Percentiles rank a stretch among this genome's conserved stretches.
Conservation (phyloP, 1,140 invertebrate species). For the Panagrolaimus sp. region DNA sequence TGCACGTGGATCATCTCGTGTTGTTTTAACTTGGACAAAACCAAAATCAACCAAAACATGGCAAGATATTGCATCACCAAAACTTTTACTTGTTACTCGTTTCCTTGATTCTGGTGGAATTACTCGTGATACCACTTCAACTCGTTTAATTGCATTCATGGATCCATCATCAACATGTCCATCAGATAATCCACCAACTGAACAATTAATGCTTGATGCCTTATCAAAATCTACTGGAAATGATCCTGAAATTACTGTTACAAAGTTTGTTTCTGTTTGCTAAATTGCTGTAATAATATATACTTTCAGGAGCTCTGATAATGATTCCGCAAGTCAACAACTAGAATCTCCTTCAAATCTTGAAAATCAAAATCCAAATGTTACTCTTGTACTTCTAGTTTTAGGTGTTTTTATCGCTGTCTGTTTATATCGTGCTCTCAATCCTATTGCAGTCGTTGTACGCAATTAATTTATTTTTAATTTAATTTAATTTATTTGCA, state of each 20-base stretch:
- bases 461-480: neutral
- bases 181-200: neutral
- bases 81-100: neutral
- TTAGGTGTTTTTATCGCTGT: neutral
- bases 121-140: neutral
- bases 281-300: neutral
- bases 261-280: neutral
- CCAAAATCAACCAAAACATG: neutral
- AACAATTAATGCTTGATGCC: conserved; percentile 1
- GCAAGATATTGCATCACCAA: neutral
- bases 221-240: neutral
- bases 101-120: conserved; percentile 3
- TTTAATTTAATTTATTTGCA: too few relatives aligned
- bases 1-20: neutral
- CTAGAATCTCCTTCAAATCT: neutral
- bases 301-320: neutral
- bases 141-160: neutral
- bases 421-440: neutral
- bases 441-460: neutral
- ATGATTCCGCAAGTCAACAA: neutral
- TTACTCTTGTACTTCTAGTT: neutral
- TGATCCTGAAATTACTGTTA: neutral
- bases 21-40: neutral
- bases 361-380: neutral
- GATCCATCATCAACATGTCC: neutral